Base-by-base conservation (phyloP, 1,140 invertebrate species). In the Diorhabda carinulata region DNA sequence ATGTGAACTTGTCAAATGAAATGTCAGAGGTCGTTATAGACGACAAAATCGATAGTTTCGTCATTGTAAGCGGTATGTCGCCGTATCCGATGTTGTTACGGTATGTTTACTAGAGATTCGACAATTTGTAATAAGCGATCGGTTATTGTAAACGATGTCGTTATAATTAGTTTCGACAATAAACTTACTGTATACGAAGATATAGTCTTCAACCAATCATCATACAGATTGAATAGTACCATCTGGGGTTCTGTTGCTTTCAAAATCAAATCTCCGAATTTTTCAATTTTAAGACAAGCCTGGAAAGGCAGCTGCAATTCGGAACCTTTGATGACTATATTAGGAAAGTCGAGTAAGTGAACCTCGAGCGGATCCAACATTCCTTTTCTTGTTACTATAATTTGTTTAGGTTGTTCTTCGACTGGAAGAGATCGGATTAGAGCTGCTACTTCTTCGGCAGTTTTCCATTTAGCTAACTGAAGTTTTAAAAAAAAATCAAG, bases 171-270 rank as follows among this genome's bases (percentile, higher is more conserved):
- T 25, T 25, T 25, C 25, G 6, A 0, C 47, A 52, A 4, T 8
- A 58, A 70, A 83, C 82, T 83, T 73, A 87, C 86, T 2, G 94
- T 97, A 76, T 97, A 97, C 0, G 94, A 96, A 0, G 94, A 96
- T 72, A 97, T 96, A 0, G 94, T 96, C 81, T 99, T 99, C 4
- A 99, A 83, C 98, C 98, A 99, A 82, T 99, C 98, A 82, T 99
- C 98, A 77, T 99, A 99, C 3, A 99, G 84, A 84, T 99, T 99
- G 84, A 99, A 99, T 0, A 99, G 83, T 5, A 99, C 97, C 98
- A 99, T 99, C 82, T 99, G 98, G 2, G 98, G 98, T 81, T 99
- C 98, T 0, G 97, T 99, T 2, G 98, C 98, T 83, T 99, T 99
- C 6, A 99, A 83, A 80, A 99, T 99, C 2, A 99, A 83, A 84